Conservation (phyloP, 2,113 vertebrate species). For the Myocastor coypus region DNA sequence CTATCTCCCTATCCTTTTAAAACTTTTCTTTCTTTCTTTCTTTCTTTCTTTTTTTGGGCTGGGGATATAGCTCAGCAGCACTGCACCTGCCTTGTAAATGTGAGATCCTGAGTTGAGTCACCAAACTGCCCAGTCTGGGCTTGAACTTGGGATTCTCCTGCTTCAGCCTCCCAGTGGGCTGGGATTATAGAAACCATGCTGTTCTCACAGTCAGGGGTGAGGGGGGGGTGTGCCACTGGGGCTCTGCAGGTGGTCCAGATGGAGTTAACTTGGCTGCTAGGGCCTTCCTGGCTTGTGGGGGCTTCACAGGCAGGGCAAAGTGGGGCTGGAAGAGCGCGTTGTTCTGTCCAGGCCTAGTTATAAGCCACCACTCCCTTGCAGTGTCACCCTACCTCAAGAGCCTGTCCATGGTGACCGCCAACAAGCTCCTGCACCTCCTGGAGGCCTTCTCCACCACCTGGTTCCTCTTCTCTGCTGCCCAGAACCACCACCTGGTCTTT, state of each 20-base stretch:
- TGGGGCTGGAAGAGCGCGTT: background rate
- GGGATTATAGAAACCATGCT: background rate
- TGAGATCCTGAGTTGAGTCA: no score
- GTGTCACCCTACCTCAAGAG: slow-evolving; percentile 99
- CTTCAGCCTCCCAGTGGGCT: background rate
- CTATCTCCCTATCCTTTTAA: background rate
- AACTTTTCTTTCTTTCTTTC: background rate
- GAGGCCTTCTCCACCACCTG: slow-evolving; percentile 98
- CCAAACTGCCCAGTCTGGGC: background rate
- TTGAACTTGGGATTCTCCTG: background rate
- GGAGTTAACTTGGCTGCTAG: background rate
- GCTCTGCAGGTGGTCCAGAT: background rate
- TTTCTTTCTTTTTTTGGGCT: no score
- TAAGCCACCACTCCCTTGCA: slow-evolving; percentile 75
- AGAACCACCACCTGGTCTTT: slow-evolving; percentile 98
- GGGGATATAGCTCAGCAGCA: no score
- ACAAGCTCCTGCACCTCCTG: slow-evolving; percentile 97
- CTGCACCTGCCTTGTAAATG: no score
- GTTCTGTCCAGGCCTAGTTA: background rate
- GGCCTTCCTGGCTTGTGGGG: background rate
- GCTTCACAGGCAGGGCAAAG: background rate
- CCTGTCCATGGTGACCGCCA: slow-evolving; percentile 98
- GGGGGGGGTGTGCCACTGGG: background rate
- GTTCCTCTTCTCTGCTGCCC: slow-evolving; percentile 96
- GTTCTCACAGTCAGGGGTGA: rapidly evolving